Base-by-base conservation (phyloP, 2,797 vertebrate genomes). In the Myiothlypis coronata region DNA sequence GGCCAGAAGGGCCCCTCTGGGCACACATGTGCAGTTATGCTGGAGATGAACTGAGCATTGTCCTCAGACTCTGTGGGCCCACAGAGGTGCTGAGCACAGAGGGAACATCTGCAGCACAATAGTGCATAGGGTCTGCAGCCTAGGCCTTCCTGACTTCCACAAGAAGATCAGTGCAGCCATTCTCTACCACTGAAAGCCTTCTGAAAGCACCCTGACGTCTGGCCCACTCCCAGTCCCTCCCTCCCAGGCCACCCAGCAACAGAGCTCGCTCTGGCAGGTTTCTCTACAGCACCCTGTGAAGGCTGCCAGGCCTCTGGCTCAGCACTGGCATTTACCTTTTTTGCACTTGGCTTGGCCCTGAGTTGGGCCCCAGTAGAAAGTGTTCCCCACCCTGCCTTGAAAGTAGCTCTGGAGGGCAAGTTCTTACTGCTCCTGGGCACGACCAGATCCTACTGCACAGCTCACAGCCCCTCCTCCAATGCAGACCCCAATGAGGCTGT, bases 241-340 rank as follows among this genome's bases (percentile, higher is more conserved):
- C 61, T 78, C 57, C 67, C 11, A 2, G 53, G 74, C 35, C 1
- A 82, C 69, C 57, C 24, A 1, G 70, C 49, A 63, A 89, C 64
- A 43, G 52, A 80, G 72, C 69, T 71, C 5, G 0, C 72, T 86
- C 93, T 15, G 43, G 87, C 72, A 91, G 57, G 63, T 76, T 90
- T 81, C 65, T 76, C 86, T 71, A 44, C 79, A 88, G 91, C 83
- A 86, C 76, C 65, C 82, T 9, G 43, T 4, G 1, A 77, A 86
- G 44, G 65, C 80, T 95, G 87, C 86, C 88, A 91, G 83, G 57
- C 84, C 76, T 91, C 79, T 50, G n/a, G 79, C 90, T 89, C 69
- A 55, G 61, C 3, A 2, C 74, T 88, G 83, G 76, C 63, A 64
- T 93, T 94, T 80, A 89, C 93, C 85, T 95, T 92, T 93, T 95